Evolutionary conservation across 1,140 invertebrate genomes (phyloP), one percentile per base, ranked within the genome.

Genomic region (Temnothorax curvispinosus): DNA sequence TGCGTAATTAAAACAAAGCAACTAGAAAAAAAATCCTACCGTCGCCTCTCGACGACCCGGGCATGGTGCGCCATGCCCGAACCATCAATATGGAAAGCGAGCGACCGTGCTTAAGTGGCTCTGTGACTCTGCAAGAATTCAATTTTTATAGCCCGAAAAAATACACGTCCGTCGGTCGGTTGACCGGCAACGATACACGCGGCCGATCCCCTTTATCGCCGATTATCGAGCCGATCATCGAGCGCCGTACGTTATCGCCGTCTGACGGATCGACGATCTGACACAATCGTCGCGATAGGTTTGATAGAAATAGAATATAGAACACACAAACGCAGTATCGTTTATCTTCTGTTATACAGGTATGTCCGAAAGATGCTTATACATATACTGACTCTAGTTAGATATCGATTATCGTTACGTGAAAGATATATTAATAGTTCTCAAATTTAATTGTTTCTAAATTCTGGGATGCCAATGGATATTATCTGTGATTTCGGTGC

Each of bases 91-190:
- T 27, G 21, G 18, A 54, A 38, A 44, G 52, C 41, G 54, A 64
- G 58, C 44, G 72, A 58, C 41, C 11, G 50, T 13, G 58, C 50
- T 78, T 93, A 94, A 93, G 91, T 93, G 93, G 91, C 89, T 75
- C 82, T 69, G 90, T 94, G 93, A 94, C 93, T 93, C 92, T 92
- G 93, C 93, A 94, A 91, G 91, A 93, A 93, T 93, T 90, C 90
- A 76, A 92, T 92, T 93, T 92, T 93, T 92, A 85, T 75, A 74
- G 52, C 47, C 88, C 72, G 81, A 89, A 89, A 89, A 89, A 84
- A 1, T 86, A 74, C 64, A 56, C 41, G 27, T 41, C 58, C 41
- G 27, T 41, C 58, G 8, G 13, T 21, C 74, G 35, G 78, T 60
- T 52, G 60, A 69, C 21, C 58, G 11, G 21, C 15, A 41, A 47